Base-by-base conservation (phyloP, 23 tunicate species). In the Ciona savignyi region DNA sequence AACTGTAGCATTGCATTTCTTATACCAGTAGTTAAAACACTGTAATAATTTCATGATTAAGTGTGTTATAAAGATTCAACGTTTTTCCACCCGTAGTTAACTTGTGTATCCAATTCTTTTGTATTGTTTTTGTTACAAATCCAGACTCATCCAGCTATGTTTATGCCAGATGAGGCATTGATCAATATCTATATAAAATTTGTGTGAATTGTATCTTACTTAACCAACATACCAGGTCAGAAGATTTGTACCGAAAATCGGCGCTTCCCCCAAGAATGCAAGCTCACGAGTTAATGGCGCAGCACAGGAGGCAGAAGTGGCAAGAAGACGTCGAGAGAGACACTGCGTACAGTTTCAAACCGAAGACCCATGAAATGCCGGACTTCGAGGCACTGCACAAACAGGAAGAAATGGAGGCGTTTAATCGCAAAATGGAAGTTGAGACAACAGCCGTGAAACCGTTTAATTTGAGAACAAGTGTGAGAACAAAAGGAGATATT, bases 241-340 rank as follows among this genome's bases (percentile, higher is more conserved):
- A 87, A 63, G 95, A 87, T 67, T 60, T 76, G 62, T 65, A 76
- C 68, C 74, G 73, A 1, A 15, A 68, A 9, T 76, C 95, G 26
- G 70, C 75, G 4, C 75, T 84, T 30, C 95, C 95, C 24, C 95
- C 95, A 0, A 70, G 95, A 24, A 87, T 87, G 95, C 83, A 82
- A 60, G 34, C 69, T 1, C 90, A 81, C 11, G 67, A 76, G 25
- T 23, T 35, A 61, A 24, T 78, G 69, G 95, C 87, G 4, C 33
- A 42, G 60, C 30, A 66, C 15, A 76, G 48, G 69, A 31, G 32
- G 27, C 48, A 63, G 25, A 56, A 34, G 23, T 79, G 75, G 73
- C 33, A 29, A 26, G 65, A 82, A 22, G 70, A 71, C 28, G 51
- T 76, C 30, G 72, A 81, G 66, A 35, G 62, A 30, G 35, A 56